Conservation (phyloP, 1,140 invertebrate genomes). For the Lepidostoma basale region DNA sequence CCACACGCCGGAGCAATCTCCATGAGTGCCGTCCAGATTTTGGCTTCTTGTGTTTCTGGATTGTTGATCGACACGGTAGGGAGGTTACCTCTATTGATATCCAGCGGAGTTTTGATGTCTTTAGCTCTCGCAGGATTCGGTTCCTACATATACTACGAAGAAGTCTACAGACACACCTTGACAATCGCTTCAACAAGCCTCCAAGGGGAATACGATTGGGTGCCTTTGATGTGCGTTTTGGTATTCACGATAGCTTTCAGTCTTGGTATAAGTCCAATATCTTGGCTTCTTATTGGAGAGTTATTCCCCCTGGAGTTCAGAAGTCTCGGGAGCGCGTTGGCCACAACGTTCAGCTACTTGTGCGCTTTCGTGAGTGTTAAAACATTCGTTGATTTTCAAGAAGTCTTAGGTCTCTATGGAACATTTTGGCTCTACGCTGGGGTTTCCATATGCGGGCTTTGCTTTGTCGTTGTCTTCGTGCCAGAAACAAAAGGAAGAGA, state of each 20-base stretch:
- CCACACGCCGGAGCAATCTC: constrained; percentile 83
- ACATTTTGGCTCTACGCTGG: constrained; percentile 90
- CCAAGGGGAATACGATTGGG: constrained; percentile 74
- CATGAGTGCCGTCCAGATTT: constrained; percentile 76
- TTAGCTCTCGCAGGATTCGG: constrained; percentile 79
- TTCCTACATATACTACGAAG: constrained; percentile 78
- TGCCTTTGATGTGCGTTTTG: constrained; percentile 79
- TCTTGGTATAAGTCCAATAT: constrained; percentile 88
- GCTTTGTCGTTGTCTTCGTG: constrained; percentile 84
- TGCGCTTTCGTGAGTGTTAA: constrained; percentile 89
- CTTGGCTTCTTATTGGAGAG: constrained; percentile 86
- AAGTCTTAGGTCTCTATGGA: constrained; percentile 76
- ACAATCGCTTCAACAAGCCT: constrained; percentile 48
- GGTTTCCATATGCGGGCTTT: constrained; percentile 79
- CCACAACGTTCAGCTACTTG: constrained; percentile 84
- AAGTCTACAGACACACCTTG: constrained; percentile 57
- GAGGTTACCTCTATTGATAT: constrained; percentile 75
- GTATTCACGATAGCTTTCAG: constrained; percentile 85
- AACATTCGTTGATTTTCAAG: constrained; percentile 82
- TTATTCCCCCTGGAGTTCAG: constrained; percentile 85
- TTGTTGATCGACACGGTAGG: constrained; percentile 81
- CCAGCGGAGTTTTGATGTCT: constrained; percentile 83
- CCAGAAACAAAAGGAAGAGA: constrained; percentile 89
- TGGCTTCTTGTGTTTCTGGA: constrained; percentile 78
- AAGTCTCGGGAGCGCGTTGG: constrained; percentile 81